A percentile compares a stretch with the other conserved stretches of the same genome.
Evolutionary conservation across 2,888 invertebrate species (phyloP).

Genomic region (Mayetiola destructor): DNA sequence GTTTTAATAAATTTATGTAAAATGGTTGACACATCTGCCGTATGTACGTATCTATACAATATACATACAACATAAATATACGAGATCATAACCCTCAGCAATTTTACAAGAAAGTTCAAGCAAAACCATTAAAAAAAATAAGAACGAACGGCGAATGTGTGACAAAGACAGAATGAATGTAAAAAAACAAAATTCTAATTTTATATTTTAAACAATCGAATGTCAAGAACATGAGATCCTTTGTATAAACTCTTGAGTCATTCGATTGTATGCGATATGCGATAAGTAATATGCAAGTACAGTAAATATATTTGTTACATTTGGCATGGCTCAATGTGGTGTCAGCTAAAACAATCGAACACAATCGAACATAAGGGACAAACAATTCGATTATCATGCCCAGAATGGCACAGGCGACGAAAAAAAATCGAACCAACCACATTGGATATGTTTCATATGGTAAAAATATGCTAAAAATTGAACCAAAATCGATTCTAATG

Average conservation of each 20-base stretch:
- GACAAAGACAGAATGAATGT: not conserved
- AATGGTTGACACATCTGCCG: constrained; percentile 13
- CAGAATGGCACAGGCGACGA: not conserved
- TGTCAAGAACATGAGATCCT: constrained; percentile 10
- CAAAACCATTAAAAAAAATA: not conserved
- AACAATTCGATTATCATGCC: constrained; percentile 10
- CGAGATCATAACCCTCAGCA: constrained; percentile 3
- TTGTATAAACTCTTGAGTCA: constrained; percentile 9
- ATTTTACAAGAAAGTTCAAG: not conserved
- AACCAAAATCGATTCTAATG: not conserved
- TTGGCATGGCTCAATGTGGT: not conserved
- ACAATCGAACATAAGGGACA: not conserved
- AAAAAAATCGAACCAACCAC: no score
- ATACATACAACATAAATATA: no score
- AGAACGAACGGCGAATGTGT: not conserved
- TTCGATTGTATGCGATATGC: no score
- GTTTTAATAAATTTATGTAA: constrained; percentile 14
- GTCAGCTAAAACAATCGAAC: not conserved
- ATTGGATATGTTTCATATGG: not conserved
- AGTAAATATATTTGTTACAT: not conserved
- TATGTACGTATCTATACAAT: no score
- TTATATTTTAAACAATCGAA: constrained; percentile 13
- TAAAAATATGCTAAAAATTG: not conserved
- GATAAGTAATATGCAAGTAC: no score
- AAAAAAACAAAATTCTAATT: not conserved